A percentile compares a stretch with the other conserved stretches of the same genome.
phyloP scores from a whole-genome alignment of 1,140 invertebrate genomes.

The Drosophila repleta region DNA sequence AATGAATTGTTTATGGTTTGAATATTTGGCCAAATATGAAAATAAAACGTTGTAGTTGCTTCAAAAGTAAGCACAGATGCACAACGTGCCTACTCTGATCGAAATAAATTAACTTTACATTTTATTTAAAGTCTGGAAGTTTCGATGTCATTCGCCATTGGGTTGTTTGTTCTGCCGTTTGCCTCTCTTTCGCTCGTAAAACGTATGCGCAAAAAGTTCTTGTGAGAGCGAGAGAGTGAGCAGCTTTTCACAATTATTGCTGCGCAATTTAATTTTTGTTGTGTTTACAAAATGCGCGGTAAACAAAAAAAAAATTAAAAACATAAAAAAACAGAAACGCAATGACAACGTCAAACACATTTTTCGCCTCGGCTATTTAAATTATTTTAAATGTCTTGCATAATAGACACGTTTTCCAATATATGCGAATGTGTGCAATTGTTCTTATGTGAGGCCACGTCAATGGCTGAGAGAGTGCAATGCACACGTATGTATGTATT shows the following conservation, averaged over 20 bases:
- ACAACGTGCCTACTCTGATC: background rate
- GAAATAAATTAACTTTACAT: background rate
- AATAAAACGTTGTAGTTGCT: background rate
- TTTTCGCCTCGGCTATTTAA: slow-evolving; percentile 59
- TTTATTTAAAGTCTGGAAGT: slow-evolving; percentile 15
- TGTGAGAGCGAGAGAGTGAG: slow-evolving; percentile 1
- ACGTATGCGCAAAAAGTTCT: slow-evolving; percentile 20
- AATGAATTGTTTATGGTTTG: background rate
- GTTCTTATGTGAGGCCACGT: slow-evolving; percentile 48
- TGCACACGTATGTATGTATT: too few relatives aligned
- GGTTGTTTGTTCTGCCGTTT: slow-evolving; percentile 7
- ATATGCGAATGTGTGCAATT: slow-evolving; percentile 14
- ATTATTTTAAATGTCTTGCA: slow-evolving; percentile 60
- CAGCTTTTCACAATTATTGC: slow-evolving; percentile 58
- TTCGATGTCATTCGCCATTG: slow-evolving; percentile 32
- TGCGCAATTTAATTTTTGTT: slow-evolving; percentile 78
- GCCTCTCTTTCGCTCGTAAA: slow-evolving; percentile 6
- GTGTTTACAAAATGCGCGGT: slow-evolving; percentile 76
- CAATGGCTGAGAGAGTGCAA: background rate
- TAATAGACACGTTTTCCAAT: slow-evolving; percentile 49
- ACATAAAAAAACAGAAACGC: slow-evolving; percentile 43
- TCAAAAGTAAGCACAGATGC: background rate
- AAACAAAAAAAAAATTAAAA: slow-evolving; percentile 62
- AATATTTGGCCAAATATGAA: background rate
- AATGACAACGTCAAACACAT: slow-evolving; percentile 66